Evolutionary conservation across 1,140 invertebrate genomes (phyloP).

Genomic region (Meloidogyne exigua): DNA sequence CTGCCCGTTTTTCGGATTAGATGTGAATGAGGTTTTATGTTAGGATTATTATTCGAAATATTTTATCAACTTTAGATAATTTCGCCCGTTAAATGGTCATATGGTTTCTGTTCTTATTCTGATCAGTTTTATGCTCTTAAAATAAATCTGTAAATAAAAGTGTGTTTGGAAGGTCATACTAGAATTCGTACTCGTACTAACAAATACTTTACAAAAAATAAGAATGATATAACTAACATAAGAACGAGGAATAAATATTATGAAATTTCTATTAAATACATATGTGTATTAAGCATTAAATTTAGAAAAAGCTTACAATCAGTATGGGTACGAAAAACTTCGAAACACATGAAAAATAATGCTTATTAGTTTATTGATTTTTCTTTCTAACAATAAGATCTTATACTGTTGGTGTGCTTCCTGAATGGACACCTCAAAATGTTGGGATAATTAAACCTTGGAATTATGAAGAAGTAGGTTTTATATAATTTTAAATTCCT

Average conservation of each 20-base stretch:
- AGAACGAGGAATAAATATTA: too few species aligned
- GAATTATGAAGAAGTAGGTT: not conserved
- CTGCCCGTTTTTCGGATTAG: not conserved
- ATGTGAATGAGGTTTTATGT: not conserved
- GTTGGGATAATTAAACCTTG: slow-evolving; percentile 1
- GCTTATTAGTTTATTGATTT: not conserved
- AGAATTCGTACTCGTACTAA: too few species aligned
- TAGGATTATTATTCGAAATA: not conserved
- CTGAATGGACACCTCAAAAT: slow-evolving; percentile 19
- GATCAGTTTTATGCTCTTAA: not conserved
- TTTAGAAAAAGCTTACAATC: too few species aligned
- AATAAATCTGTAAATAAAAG: not conserved
- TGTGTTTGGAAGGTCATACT: too few species aligned
- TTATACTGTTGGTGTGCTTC: not conserved
- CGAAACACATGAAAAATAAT: too few species aligned
- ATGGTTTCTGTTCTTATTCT: not conserved
- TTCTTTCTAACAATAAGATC: not conserved
- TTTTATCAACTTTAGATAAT: not conserved
- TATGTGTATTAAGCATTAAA: too few species aligned
- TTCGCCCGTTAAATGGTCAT: not conserved
- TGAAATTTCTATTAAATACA: too few species aligned
- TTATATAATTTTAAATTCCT: too few species aligned
- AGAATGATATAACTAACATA: too few species aligned
- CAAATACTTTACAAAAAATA: too few species aligned
- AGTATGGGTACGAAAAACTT: too few species aligned